These are phyloP conservation scores for Sycophila texana DNA, from an alignment of 2,888 invertebrate species.

Conservation along the genomic window DNA sequence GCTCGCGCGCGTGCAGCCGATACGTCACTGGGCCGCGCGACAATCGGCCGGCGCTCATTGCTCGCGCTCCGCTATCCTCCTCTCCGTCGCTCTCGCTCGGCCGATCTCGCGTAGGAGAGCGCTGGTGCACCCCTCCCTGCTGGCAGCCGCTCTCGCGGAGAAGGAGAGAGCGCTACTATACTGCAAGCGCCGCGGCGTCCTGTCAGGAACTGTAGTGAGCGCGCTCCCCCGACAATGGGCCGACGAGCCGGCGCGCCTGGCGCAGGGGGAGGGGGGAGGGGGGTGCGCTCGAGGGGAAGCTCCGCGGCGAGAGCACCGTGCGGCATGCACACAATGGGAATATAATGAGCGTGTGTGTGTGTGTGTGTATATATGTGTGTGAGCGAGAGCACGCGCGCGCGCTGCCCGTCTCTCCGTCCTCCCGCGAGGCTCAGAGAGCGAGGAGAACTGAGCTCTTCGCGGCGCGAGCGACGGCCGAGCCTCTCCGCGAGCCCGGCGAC, in stretches of 20 bases:
- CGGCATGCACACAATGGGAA: neutral
- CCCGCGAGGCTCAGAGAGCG: constrained; percentile 37
- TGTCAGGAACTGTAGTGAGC: constrained; percentile 60
- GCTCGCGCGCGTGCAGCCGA: constrained; percentile 42
- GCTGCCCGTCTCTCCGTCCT: constrained; percentile 3
- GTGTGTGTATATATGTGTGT: neutral
- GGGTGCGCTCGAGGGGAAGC: constrained; percentile 42
- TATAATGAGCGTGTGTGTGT: constrained; percentile 17
- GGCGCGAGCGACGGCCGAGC: neutral
- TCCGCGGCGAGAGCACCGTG: constrained; percentile 9
- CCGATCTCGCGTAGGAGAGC: neutral
- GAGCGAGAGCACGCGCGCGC: constrained; percentile 48
- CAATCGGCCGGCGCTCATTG: constrained; percentile 3
- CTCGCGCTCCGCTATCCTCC: neutral
- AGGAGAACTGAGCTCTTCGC: constrained; percentile 14
- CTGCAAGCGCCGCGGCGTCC: constrained; percentile 56
- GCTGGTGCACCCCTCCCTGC: neutral
- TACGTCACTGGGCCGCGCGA: constrained; percentile 25
- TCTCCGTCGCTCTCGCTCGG: neutral
- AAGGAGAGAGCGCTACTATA: neutral
- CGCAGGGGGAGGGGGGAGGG: constrained; percentile 22
- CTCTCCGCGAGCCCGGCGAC: constrained; percentile 4
- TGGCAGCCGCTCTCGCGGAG: neutral
- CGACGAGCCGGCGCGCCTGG: constrained; percentile 36
- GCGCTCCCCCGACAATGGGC: constrained; percentile 59